These are phyloP conservation scores for Blera fallax DNA, from an alignment of 2,888 invertebrate genomes.

Conservation along the genomic window DNA sequence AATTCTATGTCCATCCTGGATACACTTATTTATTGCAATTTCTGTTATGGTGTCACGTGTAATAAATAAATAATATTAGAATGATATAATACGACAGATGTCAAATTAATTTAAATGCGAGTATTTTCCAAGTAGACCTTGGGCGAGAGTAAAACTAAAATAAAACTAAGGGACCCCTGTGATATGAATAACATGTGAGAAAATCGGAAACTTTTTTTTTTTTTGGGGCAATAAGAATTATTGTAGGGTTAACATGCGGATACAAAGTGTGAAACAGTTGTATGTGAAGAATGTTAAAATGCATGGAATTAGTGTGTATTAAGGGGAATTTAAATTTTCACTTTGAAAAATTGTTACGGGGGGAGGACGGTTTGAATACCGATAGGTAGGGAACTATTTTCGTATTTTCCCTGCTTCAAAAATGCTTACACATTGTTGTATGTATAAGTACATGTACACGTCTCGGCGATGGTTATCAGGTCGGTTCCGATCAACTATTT, in stretches of 20 bases:
- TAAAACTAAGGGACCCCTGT: background rate
- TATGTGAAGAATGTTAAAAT: background rate
- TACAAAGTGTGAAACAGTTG: background rate
- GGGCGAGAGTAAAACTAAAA: background rate
- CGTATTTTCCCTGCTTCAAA: background rate
- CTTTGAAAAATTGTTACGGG: background rate
- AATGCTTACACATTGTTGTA: background rate
- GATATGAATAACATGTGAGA: constrained; percentile 2
- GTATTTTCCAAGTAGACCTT: background rate
- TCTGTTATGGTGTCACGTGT: background rate
- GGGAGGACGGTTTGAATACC: background rate
- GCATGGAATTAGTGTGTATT: background rate
- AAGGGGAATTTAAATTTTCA: background rate
- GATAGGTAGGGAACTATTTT: background rate
- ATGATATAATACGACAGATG: constrained; percentile 27
- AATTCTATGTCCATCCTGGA: background rate
- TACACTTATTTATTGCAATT: background rate
- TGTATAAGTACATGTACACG: background rate
- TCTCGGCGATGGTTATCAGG: background rate
- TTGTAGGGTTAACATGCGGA: background rate
- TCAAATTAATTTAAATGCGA: constrained; percentile 46
- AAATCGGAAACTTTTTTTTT: background rate
- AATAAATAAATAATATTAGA: constrained; percentile 26
- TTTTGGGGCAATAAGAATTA: background rate
- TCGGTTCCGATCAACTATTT: background rate